Conservation (phyloP, 2,888 invertebrate species). For the Acrocera orbiculus region DNA sequence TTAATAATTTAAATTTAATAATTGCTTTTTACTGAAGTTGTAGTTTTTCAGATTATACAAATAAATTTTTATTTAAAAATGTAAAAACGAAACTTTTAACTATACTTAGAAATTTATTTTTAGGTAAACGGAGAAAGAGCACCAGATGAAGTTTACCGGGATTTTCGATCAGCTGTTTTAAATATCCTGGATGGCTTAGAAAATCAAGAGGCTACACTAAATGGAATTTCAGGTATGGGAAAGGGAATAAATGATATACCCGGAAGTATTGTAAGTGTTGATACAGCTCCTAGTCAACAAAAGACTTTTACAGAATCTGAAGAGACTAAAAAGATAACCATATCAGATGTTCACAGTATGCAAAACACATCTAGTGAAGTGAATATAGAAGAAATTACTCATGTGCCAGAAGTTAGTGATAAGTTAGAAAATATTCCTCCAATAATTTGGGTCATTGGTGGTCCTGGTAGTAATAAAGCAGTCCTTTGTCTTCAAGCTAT, state of each 20-base stretch:
- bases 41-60: too few species aligned
- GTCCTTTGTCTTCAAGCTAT: constrained; percentile 56
- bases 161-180: constrained; percentile 62
- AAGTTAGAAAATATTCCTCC: constrained; percentile 21
- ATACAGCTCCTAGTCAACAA: constrained; percentile 37
- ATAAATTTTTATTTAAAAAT: too few species aligned
- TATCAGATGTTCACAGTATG: neutral
- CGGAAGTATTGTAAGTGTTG: constrained; percentile 43
- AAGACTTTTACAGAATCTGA: constrained; percentile 23
- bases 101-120: too few species aligned
- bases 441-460: constrained; percentile 53
- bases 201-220: constrained; percentile 41
- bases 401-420: constrained; percentile 6
- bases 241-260: constrained; percentile 39
- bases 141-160: constrained; percentile 71
- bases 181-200: constrained; percentile 55
- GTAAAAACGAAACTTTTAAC: too few species aligned
- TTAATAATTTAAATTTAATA: neutral
- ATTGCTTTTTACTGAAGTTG: too few species aligned
- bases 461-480: constrained; percentile 84
- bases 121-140: constrained; percentile 79
- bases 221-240: constrained; percentile 42
- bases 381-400: neutral
- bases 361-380: neutral
- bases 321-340: constrained; percentile 5